Evolutionary conservation across 1,140 invertebrate genomes (phyloP).

Genomic region (Drosophila watanabei): DNA sequence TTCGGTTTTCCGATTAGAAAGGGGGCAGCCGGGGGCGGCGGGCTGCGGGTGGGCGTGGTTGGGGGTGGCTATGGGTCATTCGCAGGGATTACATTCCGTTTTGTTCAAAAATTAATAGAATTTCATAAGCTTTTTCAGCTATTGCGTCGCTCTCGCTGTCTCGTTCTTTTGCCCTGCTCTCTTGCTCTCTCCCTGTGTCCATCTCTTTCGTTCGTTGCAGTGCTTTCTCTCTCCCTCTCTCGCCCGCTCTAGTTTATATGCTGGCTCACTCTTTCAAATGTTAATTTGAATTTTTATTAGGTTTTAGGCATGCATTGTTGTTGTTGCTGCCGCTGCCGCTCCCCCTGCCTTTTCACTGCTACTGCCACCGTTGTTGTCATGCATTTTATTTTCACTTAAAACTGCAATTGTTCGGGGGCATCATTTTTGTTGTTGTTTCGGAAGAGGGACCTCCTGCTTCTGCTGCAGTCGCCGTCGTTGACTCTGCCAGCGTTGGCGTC

Average conservation of each 20-base stretch:
- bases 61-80: constrained; percentile 22
- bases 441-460: constrained; percentile 22
- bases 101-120: constrained; percentile 85
- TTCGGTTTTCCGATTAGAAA: constrained; percentile 52
- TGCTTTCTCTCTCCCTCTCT: constrained; percentile 15
- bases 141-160: constrained; percentile 34
- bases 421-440: constrained; percentile 27
- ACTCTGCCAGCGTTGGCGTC: constrained; percentile 17
- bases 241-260: constrained; percentile 18
- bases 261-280: constrained; percentile 74
- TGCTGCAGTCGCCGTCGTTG: constrained; percentile 33
- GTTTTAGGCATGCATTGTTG: constrained; percentile 83
- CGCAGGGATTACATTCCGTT: constrained; percentile 74
- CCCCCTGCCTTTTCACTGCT: constrained; percentile 12
- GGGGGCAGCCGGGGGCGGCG: neutral
- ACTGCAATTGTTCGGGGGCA: constrained; percentile 72
- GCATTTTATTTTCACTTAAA: constrained; percentile 83
- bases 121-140: constrained; percentile 77
- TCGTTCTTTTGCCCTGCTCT: constrained; percentile 38
- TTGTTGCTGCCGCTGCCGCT: constrained; percentile 38
- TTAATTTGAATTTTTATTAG: constrained; percentile 85
- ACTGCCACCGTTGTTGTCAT: constrained; percentile 52
- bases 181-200: constrained; percentile 18
- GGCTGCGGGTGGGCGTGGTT: neutral
- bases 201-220: constrained; percentile 19